phyloP scores from a whole-genome alignment of 2,888 invertebrate genomes.

The Agrotis ipsilon region DNA sequence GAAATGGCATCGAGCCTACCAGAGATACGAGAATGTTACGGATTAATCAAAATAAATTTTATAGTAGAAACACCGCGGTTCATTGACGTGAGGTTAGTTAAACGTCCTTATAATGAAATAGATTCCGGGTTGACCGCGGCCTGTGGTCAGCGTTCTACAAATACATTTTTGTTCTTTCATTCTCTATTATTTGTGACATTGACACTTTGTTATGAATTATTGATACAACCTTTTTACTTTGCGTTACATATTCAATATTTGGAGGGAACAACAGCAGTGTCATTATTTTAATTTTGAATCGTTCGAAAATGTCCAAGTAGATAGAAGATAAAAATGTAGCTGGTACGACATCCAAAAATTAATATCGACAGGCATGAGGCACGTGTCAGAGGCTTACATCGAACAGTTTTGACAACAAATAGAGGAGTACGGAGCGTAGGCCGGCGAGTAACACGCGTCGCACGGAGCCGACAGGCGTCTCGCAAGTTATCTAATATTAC shows the following conservation, averaged over 20 bases:
- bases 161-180: slow-evolving; percentile 24
- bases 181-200: slow-evolving; percentile 35
- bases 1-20: slow-evolving; percentile 79
- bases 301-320: not conserved
- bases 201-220: slow-evolving; percentile 44
- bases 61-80: slow-evolving; percentile 70
- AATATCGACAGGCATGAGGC: slow-evolving; percentile 21
- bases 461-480: slow-evolving; percentile 31
- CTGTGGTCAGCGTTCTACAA: slow-evolving; percentile 30
- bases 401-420: slow-evolving; percentile 46
- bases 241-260: slow-evolving; percentile 36
- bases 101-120: slow-evolving; percentile 77
- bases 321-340: not conserved
- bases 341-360: slow-evolving; percentile 25
- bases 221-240: slow-evolving; percentile 20
- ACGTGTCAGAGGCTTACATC: slow-evolving; percentile 17
- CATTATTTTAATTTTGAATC: slow-evolving; percentile 24
- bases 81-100: slow-evolving; percentile 77
- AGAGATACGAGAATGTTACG: slow-evolving; percentile 72
- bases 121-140: slow-evolving; percentile 68
- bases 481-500: slow-evolving; percentile 64
- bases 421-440: slow-evolving; percentile 21
- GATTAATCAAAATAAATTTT: slow-evolving; percentile 87
- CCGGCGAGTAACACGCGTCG: slow-evolving; percentile 17
- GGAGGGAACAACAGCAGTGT: not conserved